Percentiles rank a stretch among this genome's conserved stretches.
Evolutionary conservation across 2,113 vertebrate genomes (phyloP).

Genomic region (Notothenia rossii): DNA sequence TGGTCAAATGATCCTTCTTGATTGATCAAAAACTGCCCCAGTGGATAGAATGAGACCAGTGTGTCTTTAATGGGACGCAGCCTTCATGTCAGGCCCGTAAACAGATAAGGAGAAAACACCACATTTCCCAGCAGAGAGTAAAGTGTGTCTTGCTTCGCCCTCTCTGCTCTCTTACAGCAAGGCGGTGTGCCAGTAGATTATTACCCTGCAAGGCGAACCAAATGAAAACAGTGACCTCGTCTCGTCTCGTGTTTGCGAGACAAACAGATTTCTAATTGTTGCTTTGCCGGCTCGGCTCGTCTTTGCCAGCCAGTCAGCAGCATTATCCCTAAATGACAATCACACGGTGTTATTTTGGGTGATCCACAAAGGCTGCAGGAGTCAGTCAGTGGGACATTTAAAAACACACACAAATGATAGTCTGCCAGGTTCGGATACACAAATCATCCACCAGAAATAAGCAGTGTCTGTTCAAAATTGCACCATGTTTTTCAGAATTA

Average conservation of each 20-base stretch:
- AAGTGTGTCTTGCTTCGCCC: constrained; percentile 65
- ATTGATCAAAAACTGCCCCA: too few relatives aligned
- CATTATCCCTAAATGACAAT: constrained; percentile 82
- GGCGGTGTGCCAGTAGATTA: constrained; percentile 57
- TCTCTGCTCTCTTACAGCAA: constrained; percentile 37
- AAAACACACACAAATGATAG: constrained; percentile 77
- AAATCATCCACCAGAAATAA: constrained; percentile 73
- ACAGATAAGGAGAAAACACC: constrained; percentile 27
- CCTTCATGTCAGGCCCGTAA: constrained; percentile 9
- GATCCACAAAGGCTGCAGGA: constrained; percentile 47
- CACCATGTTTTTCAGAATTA: constrained; percentile 50
- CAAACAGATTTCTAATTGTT: constrained; percentile 76
- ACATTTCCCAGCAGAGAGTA: constrained; percentile 33
- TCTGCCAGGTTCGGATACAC: constrained; percentile 68
- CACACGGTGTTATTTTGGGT: constrained; percentile 80
- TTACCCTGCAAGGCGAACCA: constrained; percentile 59
- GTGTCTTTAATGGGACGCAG: too few relatives aligned
- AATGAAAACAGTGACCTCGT: constrained; percentile 69
- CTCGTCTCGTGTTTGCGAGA: constrained; percentile 45
- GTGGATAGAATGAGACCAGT: too few relatives aligned
- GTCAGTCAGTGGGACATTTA: constrained; percentile 74
- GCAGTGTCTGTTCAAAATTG: constrained; percentile 57
- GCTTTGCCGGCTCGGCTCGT: constrained; percentile 63
- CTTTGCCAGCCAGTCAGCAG: constrained; percentile 66
- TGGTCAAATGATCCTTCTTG: too few relatives aligned